Base-by-base conservation (phyloP, 2,888 invertebrate species). In the Cantharis flavilabris region DNA sequence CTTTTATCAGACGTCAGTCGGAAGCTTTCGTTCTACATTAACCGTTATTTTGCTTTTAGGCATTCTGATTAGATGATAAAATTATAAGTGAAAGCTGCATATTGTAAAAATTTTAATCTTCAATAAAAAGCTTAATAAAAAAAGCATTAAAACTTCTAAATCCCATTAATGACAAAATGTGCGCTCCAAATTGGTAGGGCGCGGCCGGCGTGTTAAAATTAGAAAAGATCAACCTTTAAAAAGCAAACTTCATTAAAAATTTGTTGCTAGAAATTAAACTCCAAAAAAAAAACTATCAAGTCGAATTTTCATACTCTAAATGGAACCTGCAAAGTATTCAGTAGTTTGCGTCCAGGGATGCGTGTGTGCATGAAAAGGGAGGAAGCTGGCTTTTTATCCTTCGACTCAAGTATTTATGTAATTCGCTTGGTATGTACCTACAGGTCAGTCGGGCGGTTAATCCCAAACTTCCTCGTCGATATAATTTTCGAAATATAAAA, bases 1-100 rank as follows among this genome's bases (percentile, higher is more conserved):
- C 62, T 75, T 77, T 78, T 75, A 78, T 78, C 78, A 78, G 72
- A 72, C 75, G 78, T 78, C 78, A 75, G 71, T 78, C 69, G 72
- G 69, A 74, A 77, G 75, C 75, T 74, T 71, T 75, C 74, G 70
- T 70, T 71, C 74, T 74, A 75, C 75, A 77, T 77, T 77, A 77
- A 69, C 71, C 67, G 49, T 62, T 71, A 72, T 70, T 67, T 62
- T 63, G 71, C 69, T 71, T 62, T 63, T 30, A 71, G 70, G 33
- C 33, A 5, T 49, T 49, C 33, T 49, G 33, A 49, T 49, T 49
- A 49, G 33, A 49, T 49, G 33, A 49, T 49, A 49, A 49, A 49
- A 49, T 49, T 49, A 49, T 49, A 49, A 49, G 33, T 49, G 33
- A 49, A 49, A 49, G 33, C 33, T 49, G 33, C 33, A 49, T 49